A percentile compares a stretch with the other conserved stretches of the same genome.
Conservation (phyloP, 1,140 invertebrate species). For the Thaumatotibia leucotreta region DNA sequence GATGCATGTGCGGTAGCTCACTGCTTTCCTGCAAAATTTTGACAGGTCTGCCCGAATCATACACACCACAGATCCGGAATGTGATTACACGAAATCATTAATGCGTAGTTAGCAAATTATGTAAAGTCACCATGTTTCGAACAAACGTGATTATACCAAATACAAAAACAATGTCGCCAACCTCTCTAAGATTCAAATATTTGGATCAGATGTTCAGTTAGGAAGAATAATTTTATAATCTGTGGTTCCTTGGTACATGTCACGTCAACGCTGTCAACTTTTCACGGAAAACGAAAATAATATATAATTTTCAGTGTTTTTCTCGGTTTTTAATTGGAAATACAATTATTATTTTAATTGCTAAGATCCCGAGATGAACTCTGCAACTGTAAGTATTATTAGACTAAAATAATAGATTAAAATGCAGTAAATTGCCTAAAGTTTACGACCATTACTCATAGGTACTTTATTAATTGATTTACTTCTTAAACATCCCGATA, state of each 20-base stretch:
- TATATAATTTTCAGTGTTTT: neutral
- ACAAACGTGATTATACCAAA: neutral
- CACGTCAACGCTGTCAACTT: neutral
- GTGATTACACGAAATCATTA: constrained; percentile 10
- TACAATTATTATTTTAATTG: neutral
- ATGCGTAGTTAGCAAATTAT: constrained; percentile 11
- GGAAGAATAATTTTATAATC: neutral
- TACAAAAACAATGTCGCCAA: neutral
- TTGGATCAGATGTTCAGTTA: neutral
- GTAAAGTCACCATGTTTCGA: neutral
- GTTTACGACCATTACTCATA: neutral
- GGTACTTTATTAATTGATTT: too few species aligned
- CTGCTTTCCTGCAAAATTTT: constrained; percentile 70
- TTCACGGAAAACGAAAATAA: neutral
- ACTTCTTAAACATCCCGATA: neutral
- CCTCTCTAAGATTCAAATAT: neutral
- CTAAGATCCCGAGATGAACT: constrained; percentile 48
- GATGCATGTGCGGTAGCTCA: constrained; percentile 48
- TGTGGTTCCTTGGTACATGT: neutral
- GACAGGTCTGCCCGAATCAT: constrained; percentile 46
- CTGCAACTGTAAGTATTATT: constrained; percentile 56
- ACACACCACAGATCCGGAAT: neutral
- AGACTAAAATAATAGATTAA: neutral
- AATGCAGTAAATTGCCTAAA: neutral
- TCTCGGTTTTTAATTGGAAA: neutral